Conservation (phyloP, 2,888 invertebrate species). For the Dysmachus trigonus region DNA sequence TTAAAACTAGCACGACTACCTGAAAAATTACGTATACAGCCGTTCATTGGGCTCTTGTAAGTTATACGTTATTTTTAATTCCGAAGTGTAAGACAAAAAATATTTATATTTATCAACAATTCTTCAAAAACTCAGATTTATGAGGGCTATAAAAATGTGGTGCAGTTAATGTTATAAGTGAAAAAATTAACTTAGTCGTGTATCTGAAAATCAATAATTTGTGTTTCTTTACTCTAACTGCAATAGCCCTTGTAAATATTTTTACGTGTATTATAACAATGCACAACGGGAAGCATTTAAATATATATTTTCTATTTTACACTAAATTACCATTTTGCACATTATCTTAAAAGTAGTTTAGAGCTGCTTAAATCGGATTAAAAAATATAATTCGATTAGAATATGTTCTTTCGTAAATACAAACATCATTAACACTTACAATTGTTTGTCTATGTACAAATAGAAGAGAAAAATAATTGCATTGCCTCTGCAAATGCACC, state of each 20-base stretch:
- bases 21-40: no score
- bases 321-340: background rate
- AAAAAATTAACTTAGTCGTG: background rate
- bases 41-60: no score
- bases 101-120: no score
- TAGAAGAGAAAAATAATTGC: constrained; percentile 22
- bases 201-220: background rate
- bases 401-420: constrained; percentile 8
- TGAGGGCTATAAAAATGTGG: background rate
- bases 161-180: background rate
- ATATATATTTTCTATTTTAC: background rate
- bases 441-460: constrained; percentile 16
- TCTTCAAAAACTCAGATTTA: background rate
- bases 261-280: background rate
- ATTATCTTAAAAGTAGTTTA: background rate
- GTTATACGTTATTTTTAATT: no score
- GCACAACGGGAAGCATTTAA: background rate
- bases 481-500: background rate
- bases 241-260: background rate
- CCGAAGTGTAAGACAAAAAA: no score
- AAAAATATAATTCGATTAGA: constrained; percentile 13
- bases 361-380: background rate
- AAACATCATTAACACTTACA: constrained; percentile 26
- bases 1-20: background rate
- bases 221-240: background rate